phyloP scores from a whole-genome alignment of 1,140 invertebrate genomes.

The Magallana angulata region DNA sequence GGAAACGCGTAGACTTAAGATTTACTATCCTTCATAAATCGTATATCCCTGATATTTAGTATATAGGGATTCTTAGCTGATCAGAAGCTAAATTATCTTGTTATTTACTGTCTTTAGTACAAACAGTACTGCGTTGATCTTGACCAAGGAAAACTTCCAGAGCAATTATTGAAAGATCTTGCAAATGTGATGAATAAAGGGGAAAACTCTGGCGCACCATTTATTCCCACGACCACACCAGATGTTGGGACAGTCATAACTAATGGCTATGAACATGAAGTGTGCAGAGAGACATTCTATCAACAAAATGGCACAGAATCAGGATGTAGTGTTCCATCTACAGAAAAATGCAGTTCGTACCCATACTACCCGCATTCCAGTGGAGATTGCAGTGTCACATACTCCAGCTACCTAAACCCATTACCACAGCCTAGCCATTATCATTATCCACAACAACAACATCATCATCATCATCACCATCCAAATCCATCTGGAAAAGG shows the following conservation, averaged over 20 bases:
- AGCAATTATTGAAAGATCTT: slow-evolving; percentile 18
- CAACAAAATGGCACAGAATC: not conserved
- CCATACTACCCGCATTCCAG: not conserved
- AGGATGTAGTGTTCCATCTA: not conserved
- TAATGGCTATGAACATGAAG: not conserved
- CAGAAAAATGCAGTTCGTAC: not conserved
- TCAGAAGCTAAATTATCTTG: not conserved
- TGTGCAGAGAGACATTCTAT: not conserved
- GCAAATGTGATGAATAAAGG: not conserved
- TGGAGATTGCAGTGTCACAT: not conserved
- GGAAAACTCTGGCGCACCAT: not conserved
- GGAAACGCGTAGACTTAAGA: too few relatives aligned
- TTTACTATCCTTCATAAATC: too few relatives aligned
- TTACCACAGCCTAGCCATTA: not conserved
- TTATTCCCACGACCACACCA: not conserved
- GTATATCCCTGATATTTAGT: not conserved
- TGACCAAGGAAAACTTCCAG: slow-evolving; percentile 24
- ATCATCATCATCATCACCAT: too few relatives aligned
- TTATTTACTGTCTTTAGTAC: slow-evolving; percentile 34
- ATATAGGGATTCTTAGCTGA: not conserved
- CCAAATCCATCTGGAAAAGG: not conserved
- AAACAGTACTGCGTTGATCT: slow-evolving; percentile 32
- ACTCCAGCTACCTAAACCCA: not conserved
- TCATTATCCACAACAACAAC: not conserved
- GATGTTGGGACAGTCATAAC: not conserved